Evolutionary conservation across 1,140 invertebrate species (phyloP), one percentile per base, ranked within the genome.

Genomic region (Drosophila leontia): DNA sequence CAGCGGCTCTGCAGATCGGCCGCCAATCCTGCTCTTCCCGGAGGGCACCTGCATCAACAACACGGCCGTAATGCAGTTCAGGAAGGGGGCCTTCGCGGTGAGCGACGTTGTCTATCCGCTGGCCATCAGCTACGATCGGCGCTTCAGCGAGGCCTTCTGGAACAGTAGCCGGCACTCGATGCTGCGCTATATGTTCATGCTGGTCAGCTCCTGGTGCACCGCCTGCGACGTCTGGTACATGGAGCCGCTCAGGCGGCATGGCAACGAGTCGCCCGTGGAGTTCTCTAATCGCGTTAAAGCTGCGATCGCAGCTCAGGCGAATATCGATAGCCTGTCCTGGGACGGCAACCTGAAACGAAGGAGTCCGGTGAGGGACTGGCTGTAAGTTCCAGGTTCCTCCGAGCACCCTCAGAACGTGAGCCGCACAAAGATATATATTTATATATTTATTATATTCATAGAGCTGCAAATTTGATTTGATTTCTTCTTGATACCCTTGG

Each of bases 21-120:
- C 84, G 3, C 84, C 84, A 2, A 70, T 87, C 0, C 50, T 87
- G 4, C 60, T 87, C 3, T 87, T 87, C 11, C 84, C 84, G 32
- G 84, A 87, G 64, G 84, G 77, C 26, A 87, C 84, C 0, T 87
- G 84, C 68, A 75, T 87, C 57, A 88, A 87, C 41, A 87, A 87
- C 47, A 87, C 84, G 23, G 84, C 84, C n/a, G 84, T 87, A 0
- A 75, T 87, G 84, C 84, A 83, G 47, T 87, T 87, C 59, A 62
- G 71, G 26, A 87, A 87, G 74, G 84, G 84, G 13, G 78, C 84
- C 58, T 87, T 87, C 8, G 69, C 76, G 13, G 80, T 87, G 9
- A 68, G 77, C 57, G 64, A 88, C 9, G 19, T 88, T 1, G 69
- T 87, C 15, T 51, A 83, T 39, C 84, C 84, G 5, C 56, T 87